Base-by-base conservation (phyloP, 2,888 invertebrate genomes). In the Acanthoscelides obtectus region DNA sequence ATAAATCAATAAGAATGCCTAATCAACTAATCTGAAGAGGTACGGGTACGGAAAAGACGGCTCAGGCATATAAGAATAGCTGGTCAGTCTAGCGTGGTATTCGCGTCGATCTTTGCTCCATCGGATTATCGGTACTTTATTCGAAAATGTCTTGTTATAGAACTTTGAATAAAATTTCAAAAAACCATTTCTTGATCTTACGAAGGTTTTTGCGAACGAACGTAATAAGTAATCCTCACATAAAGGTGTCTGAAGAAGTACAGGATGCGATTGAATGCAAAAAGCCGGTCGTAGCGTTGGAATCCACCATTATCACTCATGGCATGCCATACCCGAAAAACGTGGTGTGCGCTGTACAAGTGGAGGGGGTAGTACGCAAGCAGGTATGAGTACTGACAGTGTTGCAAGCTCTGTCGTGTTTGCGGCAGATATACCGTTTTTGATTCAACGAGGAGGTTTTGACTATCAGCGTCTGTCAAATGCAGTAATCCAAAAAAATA, bases 281-380 rank as follows among this genome's bases (percentile, higher is more conserved):
- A 25, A 86, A 88, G 76, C 94, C 98, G 8, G 89, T 99, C 73
- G 97, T 99, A 20, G 98, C 98, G 0, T 87, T 99, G 77, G 99
- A 99, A 88, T 97, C 98, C 6, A 97, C 99, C 0, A 97, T 99
- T 75, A 95, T 99, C 74, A 98, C 98, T 0, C 99, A 99, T 86
- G 99, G 99, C 66, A 96, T 99, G 95, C 98, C 98, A 0, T 94
- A 91, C 86, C 99, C 99, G 0, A 88, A 93, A 70, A 99, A 99
- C 86, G 86, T 97, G 69, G 87, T 93, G 77, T 97, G 96, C 45
- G 98, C 98, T 3, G 73, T 90, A 65, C 88, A 90, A 81, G 94
- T 98, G 0, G 96, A 98, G 86, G 86, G 90, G 70, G 89, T 93
- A 73, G 90, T 99, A 22, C 89, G 92, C 79, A 82, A 88, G 75